Evolutionary conservation across 1,140 invertebrate genomes (phyloP).

Genomic region (Pogonomyrmex barbatus): DNA sequence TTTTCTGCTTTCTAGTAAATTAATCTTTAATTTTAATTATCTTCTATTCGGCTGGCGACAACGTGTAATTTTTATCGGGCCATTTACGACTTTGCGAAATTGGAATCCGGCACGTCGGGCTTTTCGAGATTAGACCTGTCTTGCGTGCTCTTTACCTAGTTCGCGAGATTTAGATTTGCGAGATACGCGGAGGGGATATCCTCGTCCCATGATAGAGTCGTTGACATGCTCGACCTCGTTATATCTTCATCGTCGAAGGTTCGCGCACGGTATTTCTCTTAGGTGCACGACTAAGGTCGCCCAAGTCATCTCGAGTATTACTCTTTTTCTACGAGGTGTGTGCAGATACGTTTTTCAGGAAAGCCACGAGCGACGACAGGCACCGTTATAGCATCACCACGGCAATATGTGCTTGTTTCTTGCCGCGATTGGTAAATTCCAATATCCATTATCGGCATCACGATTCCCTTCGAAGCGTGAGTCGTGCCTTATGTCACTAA

Average conservation of each 20-base stretch:
- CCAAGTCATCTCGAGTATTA: slow-evolving; percentile 22
- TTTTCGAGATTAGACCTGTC: slow-evolving; percentile 31
- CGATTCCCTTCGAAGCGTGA: slow-evolving; percentile 12
- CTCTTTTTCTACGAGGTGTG: slow-evolving; percentile 12
- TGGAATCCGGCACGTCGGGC: neutral
- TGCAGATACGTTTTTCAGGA: slow-evolving; percentile 28
- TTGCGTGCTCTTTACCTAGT: slow-evolving; percentile 62
- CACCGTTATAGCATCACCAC: slow-evolving; percentile 30
- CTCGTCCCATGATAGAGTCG: slow-evolving; percentile 60
- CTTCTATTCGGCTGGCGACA: neutral
- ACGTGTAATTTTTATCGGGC: neutral
- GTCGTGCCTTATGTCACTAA: slow-evolving; percentile 29
- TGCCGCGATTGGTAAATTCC: slow-evolving; percentile 31
- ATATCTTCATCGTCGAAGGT: slow-evolving; percentile 40
- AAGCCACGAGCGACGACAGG: slow-evolving; percentile 26
- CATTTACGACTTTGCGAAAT: neutral
- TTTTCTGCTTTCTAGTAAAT: neutral
- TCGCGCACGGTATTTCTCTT: slow-evolving; percentile 28
- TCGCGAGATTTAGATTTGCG: slow-evolving; percentile 57
- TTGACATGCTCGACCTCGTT: slow-evolving; percentile 76
- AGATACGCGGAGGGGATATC: slow-evolving; percentile 45
- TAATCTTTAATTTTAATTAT: neutral
- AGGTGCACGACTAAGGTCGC: slow-evolving; percentile 45
- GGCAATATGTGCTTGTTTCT: slow-evolving; percentile 15
- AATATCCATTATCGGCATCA: slow-evolving; percentile 37